Evolutionary conservation across 2,797 vertebrate genomes (phyloP).

Genomic region (Cyclura pinguis): DNA sequence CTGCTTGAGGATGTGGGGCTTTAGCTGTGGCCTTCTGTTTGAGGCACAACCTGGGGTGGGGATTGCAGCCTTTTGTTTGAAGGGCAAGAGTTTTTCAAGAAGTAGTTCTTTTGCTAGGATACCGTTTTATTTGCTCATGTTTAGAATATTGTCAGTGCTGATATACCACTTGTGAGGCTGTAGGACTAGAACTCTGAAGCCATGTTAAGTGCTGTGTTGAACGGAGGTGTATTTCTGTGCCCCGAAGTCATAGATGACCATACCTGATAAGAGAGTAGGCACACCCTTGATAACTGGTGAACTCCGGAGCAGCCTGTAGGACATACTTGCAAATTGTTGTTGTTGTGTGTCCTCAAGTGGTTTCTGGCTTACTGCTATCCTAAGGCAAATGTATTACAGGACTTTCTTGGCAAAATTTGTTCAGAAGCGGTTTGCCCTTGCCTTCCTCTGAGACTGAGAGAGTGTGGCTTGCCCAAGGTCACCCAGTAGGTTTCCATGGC

Average conservation of each 20-base stretch:
- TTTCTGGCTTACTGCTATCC: too few relatives aligned
- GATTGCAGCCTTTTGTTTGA: too few relatives aligned
- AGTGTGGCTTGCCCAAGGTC: too few relatives aligned
- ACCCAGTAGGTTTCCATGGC: too few relatives aligned
- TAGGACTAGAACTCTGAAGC: not conserved
- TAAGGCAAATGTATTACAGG: too few relatives aligned
- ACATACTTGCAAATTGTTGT: not conserved
- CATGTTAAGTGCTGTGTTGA: not conserved
- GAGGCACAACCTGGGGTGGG: not conserved
- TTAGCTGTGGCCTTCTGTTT: not conserved
- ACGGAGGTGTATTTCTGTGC: not conserved
- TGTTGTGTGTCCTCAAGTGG: too few relatives aligned
- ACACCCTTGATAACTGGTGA: not conserved
- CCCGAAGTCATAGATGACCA: slow-evolving; percentile 22
- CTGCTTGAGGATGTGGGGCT: not conserved
- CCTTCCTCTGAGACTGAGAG: too few relatives aligned
- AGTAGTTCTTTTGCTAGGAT: not conserved
- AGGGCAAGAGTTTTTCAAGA: not conserved
- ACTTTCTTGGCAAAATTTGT: too few relatives aligned
- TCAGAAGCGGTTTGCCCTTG: too few relatives aligned
- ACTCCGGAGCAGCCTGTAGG: not conserved
- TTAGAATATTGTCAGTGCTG: too few relatives aligned
- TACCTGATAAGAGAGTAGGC: slow-evolving; percentile 4
- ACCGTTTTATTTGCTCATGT: not conserved
- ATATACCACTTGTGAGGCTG: not conserved